Evolutionary conservation across 2,797 vertebrate genomes (phyloP), one percentile per base, ranked within the genome.

Genomic region (Florisuga fusca): DNA sequence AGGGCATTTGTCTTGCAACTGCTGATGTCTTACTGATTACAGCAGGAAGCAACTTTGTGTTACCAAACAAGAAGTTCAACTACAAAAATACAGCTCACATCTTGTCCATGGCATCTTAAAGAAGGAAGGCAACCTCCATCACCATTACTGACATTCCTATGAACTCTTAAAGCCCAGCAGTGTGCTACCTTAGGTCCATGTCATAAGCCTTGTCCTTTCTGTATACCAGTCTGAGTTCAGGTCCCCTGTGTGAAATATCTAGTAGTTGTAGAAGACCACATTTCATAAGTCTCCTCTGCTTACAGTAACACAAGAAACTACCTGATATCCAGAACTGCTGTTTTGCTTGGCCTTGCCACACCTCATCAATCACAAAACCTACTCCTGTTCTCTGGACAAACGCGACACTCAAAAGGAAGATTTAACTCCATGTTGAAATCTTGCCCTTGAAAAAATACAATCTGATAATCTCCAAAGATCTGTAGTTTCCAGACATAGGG

Each of bases 141-240:
- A 43, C 25, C 36, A 41, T 8, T 6, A 27, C 18, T 17, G 2
- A 76, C 48, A 66, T 9, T 19, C 20, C 57, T 27, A 26, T 2
- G 31, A 18, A 12, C 20, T 23, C 34, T 58, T 12, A 58, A 46
- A 64, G 57, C 23, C 74, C 55, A 43, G 0, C 0, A 0, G 8
- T 45, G 38, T 17, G 23, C 58, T 68, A 33, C 4, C 20, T 57
- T 23, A 63, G 17, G 26, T 62, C 48, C 63, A 20, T 1, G 1
- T 6, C 19, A 23, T n/a, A 83, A 63, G 74, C 12, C 26, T 38
- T 31, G 38, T 17, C 9, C 7, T 54, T 74, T 50, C 31, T 61
- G 41, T 48, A n/a, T 2, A 45, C 19, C 8, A n/a, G 16, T 41
- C 12, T 33, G 45, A 85, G 22, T 43, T 66, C 61, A 77, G 41